These are phyloP conservation scores for Megamerina dolium DNA, from an alignment of 2,888 invertebrate species.

Conservation along the genomic window DNA sequence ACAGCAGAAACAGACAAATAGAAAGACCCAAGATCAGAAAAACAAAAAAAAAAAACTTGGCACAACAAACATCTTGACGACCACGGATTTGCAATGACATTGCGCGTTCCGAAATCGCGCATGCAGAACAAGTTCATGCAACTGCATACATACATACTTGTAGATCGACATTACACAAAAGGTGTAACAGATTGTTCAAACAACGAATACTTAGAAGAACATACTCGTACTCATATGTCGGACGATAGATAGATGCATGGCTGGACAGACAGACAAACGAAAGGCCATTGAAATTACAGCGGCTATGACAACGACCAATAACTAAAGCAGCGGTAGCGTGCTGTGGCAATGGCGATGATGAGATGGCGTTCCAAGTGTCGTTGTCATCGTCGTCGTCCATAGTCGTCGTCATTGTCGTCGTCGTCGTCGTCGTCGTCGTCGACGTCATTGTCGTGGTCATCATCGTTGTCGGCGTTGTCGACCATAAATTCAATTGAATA, in stretches of 20 bases:
- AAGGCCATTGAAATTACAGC: constrained; percentile 16
- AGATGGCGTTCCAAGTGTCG: constrained; percentile 29
- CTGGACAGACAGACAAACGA: neutral
- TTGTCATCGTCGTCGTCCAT: no score
- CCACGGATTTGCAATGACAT: constrained; percentile 22
- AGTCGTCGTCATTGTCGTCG: constrained; percentile 3
- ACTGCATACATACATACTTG: constrained; percentile 16
- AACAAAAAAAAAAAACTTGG: neutral
- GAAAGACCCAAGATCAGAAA: neutral
- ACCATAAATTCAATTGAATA: constrained; percentile 44
- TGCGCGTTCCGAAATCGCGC: constrained; percentile 24
- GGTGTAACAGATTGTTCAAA: no score
- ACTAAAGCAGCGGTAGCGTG: constrained; percentile 5
- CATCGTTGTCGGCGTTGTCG: no score
- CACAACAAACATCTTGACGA: neutral
- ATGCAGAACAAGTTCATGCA: constrained; percentile 40
- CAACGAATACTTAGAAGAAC: no score
- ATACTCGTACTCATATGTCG: constrained; percentile 6
- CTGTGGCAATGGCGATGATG: constrained; percentile 3
- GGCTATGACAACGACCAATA: constrained; percentile 15
- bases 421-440: no score
- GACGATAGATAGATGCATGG: neutral
- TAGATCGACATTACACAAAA: constrained; percentile 20
- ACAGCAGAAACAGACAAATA: neutral
- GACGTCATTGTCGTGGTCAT: no score